A percentile compares a stretch with the other conserved stretches of the same genome.
Conservation (phyloP, 2,113 vertebrate species). For the Myodes glareolus region DNA sequence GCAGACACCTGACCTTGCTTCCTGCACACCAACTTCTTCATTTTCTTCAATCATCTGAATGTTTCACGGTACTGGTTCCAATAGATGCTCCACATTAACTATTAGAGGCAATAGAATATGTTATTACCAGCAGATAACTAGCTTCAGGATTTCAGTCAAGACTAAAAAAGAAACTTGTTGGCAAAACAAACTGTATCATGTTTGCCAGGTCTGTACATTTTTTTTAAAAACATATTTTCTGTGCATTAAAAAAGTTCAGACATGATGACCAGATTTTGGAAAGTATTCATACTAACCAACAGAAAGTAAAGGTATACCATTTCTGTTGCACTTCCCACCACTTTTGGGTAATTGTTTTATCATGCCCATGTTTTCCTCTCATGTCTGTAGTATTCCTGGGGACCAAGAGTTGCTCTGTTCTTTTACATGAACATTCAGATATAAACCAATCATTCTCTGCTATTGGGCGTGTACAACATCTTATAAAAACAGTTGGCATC, state of each 20-base stretch:
- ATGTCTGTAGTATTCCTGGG: background rate
- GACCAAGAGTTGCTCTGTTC: background rate
- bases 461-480: background rate
- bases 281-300: background rate
- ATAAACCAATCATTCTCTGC: background rate
- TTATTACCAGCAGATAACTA: background rate
- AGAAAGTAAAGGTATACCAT: background rate
- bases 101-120: background rate
- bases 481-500: background rate
- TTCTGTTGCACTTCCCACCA: background rate
- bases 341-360: background rate
- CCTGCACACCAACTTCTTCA: background rate
- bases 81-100: background rate
- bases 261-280: background rate
- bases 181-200: background rate
- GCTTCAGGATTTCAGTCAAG: slow-evolving; percentile 31
- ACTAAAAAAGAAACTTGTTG: slow-evolving; percentile 48
- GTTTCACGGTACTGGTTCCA: background rate
- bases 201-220: slow-evolving; percentile 19
- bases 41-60: background rate
- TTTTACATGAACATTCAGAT: background rate
- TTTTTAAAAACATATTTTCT: slow-evolving; percentile 7
- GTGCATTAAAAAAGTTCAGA: slow-evolving; percentile 23
- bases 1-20: background rate
- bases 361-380: background rate